phyloP scores from a whole-genome alignment of 1,140 invertebrate genomes.

The Goniozus legneri region DNA sequence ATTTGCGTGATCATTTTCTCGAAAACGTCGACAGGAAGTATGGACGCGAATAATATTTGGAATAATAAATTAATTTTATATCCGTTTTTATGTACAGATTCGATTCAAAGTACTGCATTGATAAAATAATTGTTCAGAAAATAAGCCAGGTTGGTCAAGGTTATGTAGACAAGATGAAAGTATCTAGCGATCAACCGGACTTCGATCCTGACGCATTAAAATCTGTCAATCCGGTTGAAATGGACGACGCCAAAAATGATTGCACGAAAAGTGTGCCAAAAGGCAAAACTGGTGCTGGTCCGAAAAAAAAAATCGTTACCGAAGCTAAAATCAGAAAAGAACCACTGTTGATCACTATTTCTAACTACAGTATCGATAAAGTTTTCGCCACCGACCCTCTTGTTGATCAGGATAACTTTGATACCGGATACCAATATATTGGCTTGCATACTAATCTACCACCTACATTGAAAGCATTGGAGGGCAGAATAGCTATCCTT shows the following conservation, averaged over 20 bases:
- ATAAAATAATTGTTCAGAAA: constrained; percentile 21
- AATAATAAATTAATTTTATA: background rate
- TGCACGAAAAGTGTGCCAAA: constrained; percentile 25
- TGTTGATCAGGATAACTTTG: constrained; percentile 24
- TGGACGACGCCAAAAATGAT: constrained; percentile 24
- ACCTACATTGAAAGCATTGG: constrained; percentile 30
- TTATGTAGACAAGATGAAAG: constrained; percentile 6
- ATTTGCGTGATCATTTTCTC: constrained; percentile 25
- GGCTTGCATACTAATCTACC: constrained; percentile 38
- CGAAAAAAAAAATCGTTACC: background rate
- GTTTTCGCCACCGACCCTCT: constrained; percentile 28
- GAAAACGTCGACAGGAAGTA: constrained; percentile 22
- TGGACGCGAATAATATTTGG: too few relatives aligned
- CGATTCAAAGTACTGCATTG: constrained; percentile 37
- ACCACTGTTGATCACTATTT: constrained; percentile 35
- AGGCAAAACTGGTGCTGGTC: too few relatives aligned
- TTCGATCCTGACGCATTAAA: constrained; percentile 21
- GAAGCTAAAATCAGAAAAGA: constrained; percentile 22
- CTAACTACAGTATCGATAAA: constrained; percentile 34
- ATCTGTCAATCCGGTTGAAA: constrained; percentile 20
- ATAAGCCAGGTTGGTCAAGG: constrained; percentile 4
- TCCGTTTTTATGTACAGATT: constrained; percentile 1
- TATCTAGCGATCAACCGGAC: background rate
- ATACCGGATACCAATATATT: constrained; percentile 37
- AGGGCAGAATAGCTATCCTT: constrained; percentile 26